Evolutionary conservation across 92 coral and sea anemone species (phyloP).

Genomic region (Pocillopora meandrina): DNA sequence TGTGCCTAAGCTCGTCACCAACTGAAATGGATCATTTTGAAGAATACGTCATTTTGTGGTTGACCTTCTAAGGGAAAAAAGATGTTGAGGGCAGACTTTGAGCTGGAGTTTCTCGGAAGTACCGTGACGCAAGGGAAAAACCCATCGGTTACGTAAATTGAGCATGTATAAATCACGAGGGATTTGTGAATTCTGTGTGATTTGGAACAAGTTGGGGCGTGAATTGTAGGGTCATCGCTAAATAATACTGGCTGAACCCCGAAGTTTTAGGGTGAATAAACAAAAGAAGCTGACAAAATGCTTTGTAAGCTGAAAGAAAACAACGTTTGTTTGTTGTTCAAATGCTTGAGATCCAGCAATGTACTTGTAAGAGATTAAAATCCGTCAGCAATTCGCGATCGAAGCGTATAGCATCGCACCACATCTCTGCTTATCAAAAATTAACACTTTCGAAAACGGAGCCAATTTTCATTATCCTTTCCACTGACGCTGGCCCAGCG

Average conservation of each 20-base stretch:
- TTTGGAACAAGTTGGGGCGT: slow-evolving; percentile 20
- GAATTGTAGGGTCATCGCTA: slow-evolving; percentile 24
- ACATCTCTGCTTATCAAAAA: neutral
- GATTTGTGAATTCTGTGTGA: neutral
- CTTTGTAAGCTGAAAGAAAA: slow-evolving; percentile 43
- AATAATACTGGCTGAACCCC: slow-evolving; percentile 30
- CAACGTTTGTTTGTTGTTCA: slow-evolving; percentile 33
- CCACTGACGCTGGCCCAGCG: slow-evolving; percentile 3
- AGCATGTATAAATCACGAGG: neutral
- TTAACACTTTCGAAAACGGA: slow-evolving; percentile 4
- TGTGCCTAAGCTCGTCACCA: slow-evolving; percentile 13
- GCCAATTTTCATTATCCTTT: neutral
- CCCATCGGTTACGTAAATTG: neutral
- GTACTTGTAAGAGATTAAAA: neutral
- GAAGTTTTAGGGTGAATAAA: slow-evolving; percentile 33
- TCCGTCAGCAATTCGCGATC: neutral
- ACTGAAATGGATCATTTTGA: neutral
- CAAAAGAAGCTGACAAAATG: slow-evolving; percentile 30
- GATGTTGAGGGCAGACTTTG: neutral
- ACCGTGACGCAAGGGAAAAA: neutral
- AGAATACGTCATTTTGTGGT: neutral
- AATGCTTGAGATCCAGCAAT: slow-evolving; percentile 16
- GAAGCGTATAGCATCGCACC: neutral
- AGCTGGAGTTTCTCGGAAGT: slow-evolving; percentile 6
- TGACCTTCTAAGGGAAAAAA: slow-evolving; percentile 6